phyloP scores from a whole-genome alignment of 1,140 invertebrate species.

The Drosophila albomicans region DNA sequence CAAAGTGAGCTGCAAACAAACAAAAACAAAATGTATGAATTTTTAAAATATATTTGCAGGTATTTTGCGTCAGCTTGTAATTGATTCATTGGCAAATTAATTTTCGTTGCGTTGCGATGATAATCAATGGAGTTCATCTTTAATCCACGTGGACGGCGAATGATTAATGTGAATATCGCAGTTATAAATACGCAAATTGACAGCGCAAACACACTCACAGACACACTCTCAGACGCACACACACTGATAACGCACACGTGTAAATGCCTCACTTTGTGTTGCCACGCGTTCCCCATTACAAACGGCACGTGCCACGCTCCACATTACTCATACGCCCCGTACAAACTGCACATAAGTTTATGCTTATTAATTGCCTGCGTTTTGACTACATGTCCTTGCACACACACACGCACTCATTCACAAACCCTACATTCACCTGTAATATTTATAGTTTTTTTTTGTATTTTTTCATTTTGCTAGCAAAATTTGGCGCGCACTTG shows the following conservation, averaged over 20 bases:
- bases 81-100: conserved; percentile 17
- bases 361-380: conserved; percentile 56
- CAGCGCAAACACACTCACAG: conserved; percentile 17
- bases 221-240: conserved; percentile 5
- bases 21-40: conserved; percentile 7
- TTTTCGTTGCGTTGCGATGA: conserved; percentile 1
- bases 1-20: conserved; percentile 28
- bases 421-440: background rate
- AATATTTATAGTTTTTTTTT: conserved; percentile 45
- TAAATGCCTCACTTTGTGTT: background rate
- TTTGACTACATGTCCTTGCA: conserved; percentile 34
- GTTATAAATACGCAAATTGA: conserved; percentile 35
- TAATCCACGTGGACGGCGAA: conserved; percentile 3
- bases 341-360: conserved; percentile 26
- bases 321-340: conserved; percentile 45
- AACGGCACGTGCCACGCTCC: conserved; percentile 42
- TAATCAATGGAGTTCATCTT: conserved; percentile 21
- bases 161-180: conserved; percentile 41
- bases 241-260: background rate
- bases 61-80: background rate
- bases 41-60: conserved; percentile 11
- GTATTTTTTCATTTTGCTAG: conserved; percentile 3
- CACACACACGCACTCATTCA: conserved; percentile 10
- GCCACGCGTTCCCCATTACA: conserved; percentile 39
- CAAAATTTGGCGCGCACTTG: conserved; percentile 45